A percentile compares a stretch with the other conserved stretches of the same genome.
Evolutionary conservation across 2,888 invertebrate genomes (phyloP).

Genomic region (Rugalucina vietnamica): DNA sequence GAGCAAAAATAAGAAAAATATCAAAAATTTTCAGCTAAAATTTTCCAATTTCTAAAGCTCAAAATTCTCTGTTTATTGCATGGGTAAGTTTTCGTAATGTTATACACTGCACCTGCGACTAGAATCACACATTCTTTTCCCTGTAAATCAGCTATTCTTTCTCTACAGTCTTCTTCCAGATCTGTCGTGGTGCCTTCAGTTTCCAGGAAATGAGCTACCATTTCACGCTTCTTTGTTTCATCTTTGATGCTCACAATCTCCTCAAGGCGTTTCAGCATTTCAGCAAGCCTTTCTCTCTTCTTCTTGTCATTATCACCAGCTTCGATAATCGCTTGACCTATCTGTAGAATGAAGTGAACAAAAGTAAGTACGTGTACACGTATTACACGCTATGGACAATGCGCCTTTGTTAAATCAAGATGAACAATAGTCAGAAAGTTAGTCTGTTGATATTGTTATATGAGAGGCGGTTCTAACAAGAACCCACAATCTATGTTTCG

Average conservation of each 20-base stretch:
- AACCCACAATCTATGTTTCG: no score
- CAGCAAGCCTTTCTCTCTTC: slow-evolving; percentile 54
- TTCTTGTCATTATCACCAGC: slow-evolving; percentile 47
- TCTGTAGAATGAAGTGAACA: slow-evolving; percentile 53
- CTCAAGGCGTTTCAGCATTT: slow-evolving; percentile 53
- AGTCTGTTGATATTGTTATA: no score
- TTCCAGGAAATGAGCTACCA: slow-evolving; percentile 44
- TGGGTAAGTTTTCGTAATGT: no score
- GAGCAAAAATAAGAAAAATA: no score
- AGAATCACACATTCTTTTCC: slow-evolving; percentile 54
- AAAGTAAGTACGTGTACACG: no score
- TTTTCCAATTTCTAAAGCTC: no score
- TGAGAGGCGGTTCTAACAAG: no score
- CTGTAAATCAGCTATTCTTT: slow-evolving; percentile 30
- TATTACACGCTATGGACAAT: no score
- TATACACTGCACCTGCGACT: slow-evolving; percentile 49
- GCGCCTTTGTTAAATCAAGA: no score
- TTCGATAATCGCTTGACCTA: slow-evolving; percentile 49
- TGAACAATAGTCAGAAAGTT: no score
- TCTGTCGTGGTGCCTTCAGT: slow-evolving; percentile 43
- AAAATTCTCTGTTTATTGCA: no score
- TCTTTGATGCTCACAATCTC: slow-evolving; percentile 32
- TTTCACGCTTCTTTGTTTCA: slow-evolving; percentile 1
- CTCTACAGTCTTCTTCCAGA: slow-evolving; percentile 42
- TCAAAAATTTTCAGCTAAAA: no score